Percentiles rank a stretch among this genome's conserved stretches.
These are phyloP conservation scores for Torymus aiolomorphi DNA, from an alignment of 2,888 invertebrate species.

Conservation along the genomic window DNA sequence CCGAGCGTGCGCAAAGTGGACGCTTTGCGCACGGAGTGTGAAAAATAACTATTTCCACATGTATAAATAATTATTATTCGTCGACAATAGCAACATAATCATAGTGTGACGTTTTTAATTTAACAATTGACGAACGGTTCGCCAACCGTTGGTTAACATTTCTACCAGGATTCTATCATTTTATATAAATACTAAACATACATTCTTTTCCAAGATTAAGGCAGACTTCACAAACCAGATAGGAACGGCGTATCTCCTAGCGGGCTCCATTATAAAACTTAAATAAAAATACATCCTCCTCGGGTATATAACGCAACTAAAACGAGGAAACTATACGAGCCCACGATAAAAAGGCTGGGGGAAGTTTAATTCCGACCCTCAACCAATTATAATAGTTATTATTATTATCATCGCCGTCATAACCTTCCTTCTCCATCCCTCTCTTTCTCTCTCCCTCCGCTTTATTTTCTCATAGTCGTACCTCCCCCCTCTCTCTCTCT, in stretches of 20 bases:
- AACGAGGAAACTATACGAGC: not conserved
- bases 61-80: too few species aligned
- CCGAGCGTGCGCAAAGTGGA: too few species aligned
- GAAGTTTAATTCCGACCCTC: not conserved
- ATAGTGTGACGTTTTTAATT: too few species aligned
- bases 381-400: constrained; percentile 31
- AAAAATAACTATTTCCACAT: too few species aligned
- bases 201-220: too few species aligned
- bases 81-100: too few species aligned
- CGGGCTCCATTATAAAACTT: not conserved
- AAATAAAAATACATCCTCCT: too few species aligned
- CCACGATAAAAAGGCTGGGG: constrained; percentile 11
- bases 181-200: too few species aligned
- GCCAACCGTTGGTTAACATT: too few species aligned
- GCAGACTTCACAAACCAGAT: not conserved
- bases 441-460: not conserved
- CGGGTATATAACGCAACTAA: not conserved
- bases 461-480: constrained; percentile 27
- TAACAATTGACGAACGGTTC: too few species aligned
- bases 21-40: too few species aligned
- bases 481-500: not conserved
- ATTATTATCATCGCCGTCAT: constrained; percentile 23
- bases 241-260: not conserved
- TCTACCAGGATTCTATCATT: too few species aligned
- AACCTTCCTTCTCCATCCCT: not conserved